Evolutionary conservation across 1,140 invertebrate genomes (phyloP), one percentile per base, ranked within the genome.

Genomic region (Thaumatotibia leucotreta): DNA sequence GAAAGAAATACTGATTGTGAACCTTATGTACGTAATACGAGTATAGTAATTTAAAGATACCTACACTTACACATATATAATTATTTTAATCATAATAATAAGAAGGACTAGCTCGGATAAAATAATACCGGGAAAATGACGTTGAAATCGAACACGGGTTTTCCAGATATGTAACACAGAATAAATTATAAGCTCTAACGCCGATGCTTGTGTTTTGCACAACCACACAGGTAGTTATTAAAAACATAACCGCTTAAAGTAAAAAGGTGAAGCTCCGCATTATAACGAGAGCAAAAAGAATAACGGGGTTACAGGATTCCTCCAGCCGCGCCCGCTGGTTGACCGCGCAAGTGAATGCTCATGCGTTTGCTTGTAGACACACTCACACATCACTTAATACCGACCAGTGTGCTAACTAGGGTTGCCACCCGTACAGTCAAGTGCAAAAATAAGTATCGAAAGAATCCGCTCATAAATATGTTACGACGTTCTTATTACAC

Each of bases 281-380:
- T 52, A 73, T 69, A 81, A 77, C 70, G 64, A 70, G 75, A 76
- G 75, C 77, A 83, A 88, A 87, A 88, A 83, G 77, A 81, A 70
- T 84, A 87, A 87, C 79, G 80, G 80, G 67, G 71, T 73, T 77
- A 77, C 84, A 79, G 77, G 83, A 86, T 82, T 81, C 83, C 76
- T 68, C 33, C 74, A 75, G 71, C 61, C 67, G 68, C 69, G 71
- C 73, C 66, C 73, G 49, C 70, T 63, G n/a, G 33, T 58, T 31
- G n/a, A 52, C 54, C 31, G 65, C 52, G 62, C 29, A 29, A 62
- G 29, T 23, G 20, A 32, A 64, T 50, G 49, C 17, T 4, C 24
- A 32, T 58, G 10, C 27, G 17, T 11, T 49, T 64, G 49, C 24
- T 6, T 20, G n/a, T 35, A 33, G 8, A 10, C n/a, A n/a, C n/a